phyloP scores from a whole-genome alignment of 1,140 invertebrate species.

The Bradynema listronoti region DNA sequence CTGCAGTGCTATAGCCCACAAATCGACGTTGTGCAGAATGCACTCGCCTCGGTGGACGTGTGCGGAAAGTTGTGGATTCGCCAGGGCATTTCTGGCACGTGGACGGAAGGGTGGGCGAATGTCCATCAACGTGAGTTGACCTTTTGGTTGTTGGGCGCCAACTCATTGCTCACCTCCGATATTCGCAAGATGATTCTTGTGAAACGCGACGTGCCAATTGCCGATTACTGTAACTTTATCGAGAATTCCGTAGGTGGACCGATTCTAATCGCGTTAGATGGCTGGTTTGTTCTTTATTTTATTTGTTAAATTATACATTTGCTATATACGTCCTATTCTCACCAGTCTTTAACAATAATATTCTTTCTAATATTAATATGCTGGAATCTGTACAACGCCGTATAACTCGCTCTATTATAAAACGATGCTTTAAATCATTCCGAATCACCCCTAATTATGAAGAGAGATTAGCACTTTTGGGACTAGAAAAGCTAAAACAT shows the following conservation, averaged over 20 bases:
- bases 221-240: constrained; percentile 33
- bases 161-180: constrained; percentile 29
- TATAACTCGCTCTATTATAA: too few species aligned
- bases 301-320: too few species aligned
- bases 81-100: constrained; percentile 34
- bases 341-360: too few species aligned
- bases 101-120: constrained; percentile 42
- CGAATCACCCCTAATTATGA: too few species aligned
- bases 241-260: constrained; percentile 26
- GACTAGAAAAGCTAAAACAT: too few species aligned
- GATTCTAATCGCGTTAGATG: constrained; percentile 30
- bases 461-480: too few species aligned
- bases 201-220: constrained; percentile 27
- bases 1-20: constrained; percentile 18
- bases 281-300: constrained; percentile 23
- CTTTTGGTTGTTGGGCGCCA: constrained; percentile 28
- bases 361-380: too few species aligned
- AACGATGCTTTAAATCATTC: too few species aligned
- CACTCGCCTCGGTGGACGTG: constrained; percentile 9
- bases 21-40: constrained; percentile 5
- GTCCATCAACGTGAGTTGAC: constrained; percentile 22
- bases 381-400: too few species aligned
- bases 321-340: too few species aligned
- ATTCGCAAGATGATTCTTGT: constrained; percentile 38
- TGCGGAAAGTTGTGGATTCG: constrained; percentile 31